phyloP scores from a whole-genome alignment of 2,113 vertebrate genomes.

The Muscicapa adusta region DNA sequence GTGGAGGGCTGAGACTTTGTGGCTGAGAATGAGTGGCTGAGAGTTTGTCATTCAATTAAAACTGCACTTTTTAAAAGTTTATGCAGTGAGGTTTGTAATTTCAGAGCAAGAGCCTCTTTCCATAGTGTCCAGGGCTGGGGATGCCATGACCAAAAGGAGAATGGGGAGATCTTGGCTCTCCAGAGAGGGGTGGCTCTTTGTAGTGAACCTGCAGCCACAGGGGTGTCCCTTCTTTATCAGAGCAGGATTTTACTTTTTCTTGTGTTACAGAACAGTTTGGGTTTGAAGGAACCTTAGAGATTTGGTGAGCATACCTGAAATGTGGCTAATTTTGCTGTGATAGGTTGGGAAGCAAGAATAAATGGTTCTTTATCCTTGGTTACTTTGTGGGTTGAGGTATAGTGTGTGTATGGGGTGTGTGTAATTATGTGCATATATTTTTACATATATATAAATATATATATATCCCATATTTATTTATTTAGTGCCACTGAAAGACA shows the following conservation, averaged over 20 bases:
- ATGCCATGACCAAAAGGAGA: neutral
- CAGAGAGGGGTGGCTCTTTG: neutral
- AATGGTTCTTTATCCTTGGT: neutral
- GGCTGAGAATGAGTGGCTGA: neutral
- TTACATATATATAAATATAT: neutral
- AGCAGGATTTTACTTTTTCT: neutral
- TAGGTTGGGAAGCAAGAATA: neutral
- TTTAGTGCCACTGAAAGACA: neutral
- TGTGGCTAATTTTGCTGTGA: neutral
- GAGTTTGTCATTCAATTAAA: neutral
- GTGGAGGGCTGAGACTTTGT: neutral
- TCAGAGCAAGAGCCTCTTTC: neutral
- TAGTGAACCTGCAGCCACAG: fast-evolving
- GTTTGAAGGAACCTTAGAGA: neutral
- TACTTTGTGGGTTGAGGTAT: neutral
- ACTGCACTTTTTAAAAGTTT: fast-evolving
- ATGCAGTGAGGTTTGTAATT: neutral
- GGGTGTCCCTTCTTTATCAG: fast-evolving
- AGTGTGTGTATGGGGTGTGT: neutral
- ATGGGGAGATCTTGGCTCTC: neutral
- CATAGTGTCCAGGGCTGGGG: neutral
- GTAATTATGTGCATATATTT: neutral
- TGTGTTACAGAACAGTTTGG: neutral
- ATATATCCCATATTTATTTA: neutral
- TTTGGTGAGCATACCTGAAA: neutral